Conservation (phyloP, 2,888 invertebrate genomes). For the Linyphia triangularis region DNA sequence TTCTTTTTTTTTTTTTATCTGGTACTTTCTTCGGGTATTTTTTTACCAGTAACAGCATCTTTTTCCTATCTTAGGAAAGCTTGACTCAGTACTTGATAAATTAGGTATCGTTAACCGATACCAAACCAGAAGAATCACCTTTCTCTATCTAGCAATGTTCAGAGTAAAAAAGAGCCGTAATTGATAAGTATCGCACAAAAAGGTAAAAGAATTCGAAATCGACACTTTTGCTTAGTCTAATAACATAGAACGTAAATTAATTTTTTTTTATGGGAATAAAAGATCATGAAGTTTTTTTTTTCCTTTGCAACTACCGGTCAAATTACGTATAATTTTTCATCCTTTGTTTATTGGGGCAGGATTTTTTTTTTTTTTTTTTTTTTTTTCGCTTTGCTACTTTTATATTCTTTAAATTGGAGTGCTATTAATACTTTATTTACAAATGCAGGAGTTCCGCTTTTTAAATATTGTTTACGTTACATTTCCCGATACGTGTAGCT, state of each 20-base stretch:
- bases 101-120: slow-evolving; percentile 71
- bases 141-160: not conserved
- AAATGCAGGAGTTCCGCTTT: too few species aligned
- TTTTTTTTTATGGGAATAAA: slow-evolving; percentile 23
- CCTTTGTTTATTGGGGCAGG: slow-evolving; percentile 24
- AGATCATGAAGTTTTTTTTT: slow-evolving; percentile 18
- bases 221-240: slow-evolving; percentile 54
- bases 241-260: slow-evolving; percentile 62
- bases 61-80: slow-evolving; percentile 36
- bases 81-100: slow-evolving; percentile 65
- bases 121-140: slow-evolving; percentile 39
- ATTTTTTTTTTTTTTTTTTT: not conserved
- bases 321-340: slow-evolving; percentile 45
- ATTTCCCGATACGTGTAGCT: too few species aligned
- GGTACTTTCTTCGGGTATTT: not conserved
- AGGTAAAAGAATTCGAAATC: slow-evolving; percentile 37
- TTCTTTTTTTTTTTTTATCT: not conserved
- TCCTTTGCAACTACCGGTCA: slow-evolving; percentile 12
- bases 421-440: not conserved
- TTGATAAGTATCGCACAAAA: slow-evolving; percentile 45
- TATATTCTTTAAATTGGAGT: not conserved
- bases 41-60: not conserved
- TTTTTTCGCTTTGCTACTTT: not conserved
- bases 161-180: slow-evolving; percentile 43
- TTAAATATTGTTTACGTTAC: too few species aligned